Conservation (phyloP, 2,888 invertebrate genomes). For the Mimumesa dahlbomi region DNA sequence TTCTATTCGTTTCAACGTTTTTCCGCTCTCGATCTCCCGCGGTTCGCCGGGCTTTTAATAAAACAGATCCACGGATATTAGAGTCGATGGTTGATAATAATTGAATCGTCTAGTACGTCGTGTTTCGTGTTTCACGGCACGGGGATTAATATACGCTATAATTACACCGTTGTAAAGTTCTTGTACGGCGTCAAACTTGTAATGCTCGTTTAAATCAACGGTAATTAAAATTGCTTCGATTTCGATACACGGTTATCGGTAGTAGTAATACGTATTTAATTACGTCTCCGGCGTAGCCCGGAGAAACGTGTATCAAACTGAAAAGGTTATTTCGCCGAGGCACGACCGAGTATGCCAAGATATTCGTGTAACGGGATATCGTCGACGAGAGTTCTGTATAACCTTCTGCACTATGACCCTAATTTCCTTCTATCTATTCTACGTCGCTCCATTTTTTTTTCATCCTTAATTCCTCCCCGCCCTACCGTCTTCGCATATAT, state of each 20-base stretch:
- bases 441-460: slow-evolving; percentile 35
- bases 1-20: slow-evolving; percentile 52
- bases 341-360: slow-evolving; percentile 20
- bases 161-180: no score
- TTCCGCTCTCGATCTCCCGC: slow-evolving; percentile 15
- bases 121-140: no score
- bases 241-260: no score
- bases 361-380: slow-evolving; percentile 57
- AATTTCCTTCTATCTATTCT: slow-evolving; percentile 44
- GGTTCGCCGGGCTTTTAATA: background rate
- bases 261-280: slow-evolving; percentile 5
- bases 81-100: no score
- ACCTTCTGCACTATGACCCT: slow-evolving; percentile 66
- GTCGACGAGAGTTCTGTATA: slow-evolving; percentile 34
- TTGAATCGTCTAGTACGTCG: no score
- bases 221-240: no score
- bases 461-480: background rate
- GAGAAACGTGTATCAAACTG: slow-evolving; percentile 16
- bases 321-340: slow-evolving; percentile 30
- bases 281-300: slow-evolving; percentile 12
- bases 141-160: no score
- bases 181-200: no score
- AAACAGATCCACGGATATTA: background rate
- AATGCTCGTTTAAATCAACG: no score
- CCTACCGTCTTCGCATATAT: no score